phyloP scores from a whole-genome alignment of 1,140 invertebrate species.

The Subanguina moxae region DNA sequence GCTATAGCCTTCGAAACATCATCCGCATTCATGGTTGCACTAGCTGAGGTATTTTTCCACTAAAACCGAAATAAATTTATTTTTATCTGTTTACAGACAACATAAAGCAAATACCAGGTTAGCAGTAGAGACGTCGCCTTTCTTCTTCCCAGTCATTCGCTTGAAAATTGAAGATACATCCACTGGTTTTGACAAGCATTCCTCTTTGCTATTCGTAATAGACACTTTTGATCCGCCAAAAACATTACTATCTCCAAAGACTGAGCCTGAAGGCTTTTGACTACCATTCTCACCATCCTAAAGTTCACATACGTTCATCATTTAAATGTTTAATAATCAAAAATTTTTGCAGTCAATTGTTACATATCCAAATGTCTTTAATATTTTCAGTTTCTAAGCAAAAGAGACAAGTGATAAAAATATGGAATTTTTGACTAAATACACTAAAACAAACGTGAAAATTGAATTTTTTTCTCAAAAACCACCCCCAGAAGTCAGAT shows the following conservation, averaged over 20 bases:
- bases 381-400: no score
- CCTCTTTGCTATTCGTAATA: not conserved
- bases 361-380: no score
- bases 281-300: not conserved
- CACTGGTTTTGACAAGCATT: not conserved
- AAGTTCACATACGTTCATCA: not conserved
- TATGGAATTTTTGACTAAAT: no score
- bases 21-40: not conserved
- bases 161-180: conserved; percentile 44
- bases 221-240: no score
- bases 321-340: conserved; percentile 15
- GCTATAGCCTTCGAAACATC: not conserved
- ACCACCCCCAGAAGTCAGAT: no score
- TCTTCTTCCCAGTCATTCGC: conserved; percentile 13
- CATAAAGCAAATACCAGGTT: conserved; percentile 9
- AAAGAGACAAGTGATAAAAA: no score
- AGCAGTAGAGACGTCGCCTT: not conserved
- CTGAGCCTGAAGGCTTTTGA: conserved; percentile 6
- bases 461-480: no score
- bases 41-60: not conserved
- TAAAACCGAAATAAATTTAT: not conserved
- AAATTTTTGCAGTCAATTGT: no score
- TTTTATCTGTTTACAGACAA: conserved; percentile 10
- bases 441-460: no score
- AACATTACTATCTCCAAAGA: not conserved